These are phyloP conservation scores for Notodonta ziczac DNA, from an alignment of 2,888 invertebrate species.

Conservation along the genomic window DNA sequence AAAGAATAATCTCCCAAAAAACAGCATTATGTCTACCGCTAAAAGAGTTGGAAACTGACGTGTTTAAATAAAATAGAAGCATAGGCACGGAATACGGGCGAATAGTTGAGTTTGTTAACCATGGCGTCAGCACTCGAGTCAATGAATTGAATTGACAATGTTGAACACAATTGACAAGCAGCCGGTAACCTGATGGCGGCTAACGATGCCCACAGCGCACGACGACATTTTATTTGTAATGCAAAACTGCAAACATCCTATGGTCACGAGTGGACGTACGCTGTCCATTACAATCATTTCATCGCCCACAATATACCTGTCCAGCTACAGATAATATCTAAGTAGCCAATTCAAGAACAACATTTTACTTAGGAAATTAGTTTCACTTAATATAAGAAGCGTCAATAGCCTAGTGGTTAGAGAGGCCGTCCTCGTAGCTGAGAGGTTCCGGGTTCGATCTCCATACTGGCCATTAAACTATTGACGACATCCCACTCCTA, in stretches of 20 bases:
- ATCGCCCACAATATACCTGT: neutral
- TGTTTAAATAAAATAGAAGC: neutral
- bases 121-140: slow-evolving; percentile 35
- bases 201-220: slow-evolving; percentile 52
- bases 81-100: neutral
- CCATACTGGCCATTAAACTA: too few relatives aligned
- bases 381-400: too few relatives aligned
- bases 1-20: too few relatives aligned
- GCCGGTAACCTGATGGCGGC: slow-evolving; percentile 52
- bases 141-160: slow-evolving; percentile 63
- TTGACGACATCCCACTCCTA: too few relatives aligned
- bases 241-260: slow-evolving; percentile 70
- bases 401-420: too few relatives aligned
- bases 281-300: slow-evolving; percentile 25
- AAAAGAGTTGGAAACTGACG: too few relatives aligned
- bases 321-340: neutral
- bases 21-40: too few relatives aligned
- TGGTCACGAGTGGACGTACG: slow-evolving; percentile 47
- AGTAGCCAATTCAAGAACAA: neutral
- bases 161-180: slow-evolving; percentile 55
- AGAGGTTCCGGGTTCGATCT: too few relatives aligned
- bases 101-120: slow-evolving; percentile 37
- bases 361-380: too few relatives aligned
- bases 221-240: slow-evolving; percentile 67
- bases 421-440: too few relatives aligned